These are phyloP conservation scores for Sympetrum striolatum DNA, from an alignment of 2,888 invertebrate species.

Conservation along the genomic window DNA sequence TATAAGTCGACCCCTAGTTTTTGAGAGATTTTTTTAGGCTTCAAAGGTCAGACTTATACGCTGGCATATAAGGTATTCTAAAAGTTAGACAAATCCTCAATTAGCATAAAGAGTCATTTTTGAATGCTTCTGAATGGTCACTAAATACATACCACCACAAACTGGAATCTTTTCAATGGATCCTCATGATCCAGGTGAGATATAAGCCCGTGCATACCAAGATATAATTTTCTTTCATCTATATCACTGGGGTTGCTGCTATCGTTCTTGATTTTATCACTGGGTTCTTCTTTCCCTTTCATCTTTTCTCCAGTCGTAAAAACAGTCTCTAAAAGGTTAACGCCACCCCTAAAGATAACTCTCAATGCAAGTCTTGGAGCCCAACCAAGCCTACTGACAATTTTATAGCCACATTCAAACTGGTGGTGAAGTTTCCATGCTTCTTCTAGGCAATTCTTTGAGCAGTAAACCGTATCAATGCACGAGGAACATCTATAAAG, in stretches of 20 bases:
- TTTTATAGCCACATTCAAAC: conserved; percentile 27
- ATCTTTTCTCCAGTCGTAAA: not conserved
- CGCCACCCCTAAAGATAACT: not conserved
- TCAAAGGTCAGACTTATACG: no score
- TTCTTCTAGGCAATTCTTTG: conserved; percentile 9
- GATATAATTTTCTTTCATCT: not conserved
- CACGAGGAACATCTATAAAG: not conserved
- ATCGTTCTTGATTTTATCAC: not conserved
- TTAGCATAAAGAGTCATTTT: no score
- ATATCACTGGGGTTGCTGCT: not conserved
- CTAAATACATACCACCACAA: not conserved
- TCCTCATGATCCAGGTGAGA: not conserved
- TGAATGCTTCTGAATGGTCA: no score
- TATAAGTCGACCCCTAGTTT: no score
- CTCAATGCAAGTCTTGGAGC: conserved; percentile 18
- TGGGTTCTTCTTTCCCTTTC: not conserved
- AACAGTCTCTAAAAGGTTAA: not conserved
- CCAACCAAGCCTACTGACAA: not conserved
- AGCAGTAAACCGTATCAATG: not conserved
- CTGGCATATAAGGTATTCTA: no score
- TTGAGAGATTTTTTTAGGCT: no score
- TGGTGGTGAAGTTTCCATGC: conserved; percentile 1
- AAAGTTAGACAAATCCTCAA: no score
- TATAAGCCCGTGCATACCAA: not conserved
- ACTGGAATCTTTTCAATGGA: not conserved